A percentile compares a stretch with the other conserved stretches of the same genome.
phyloP scores from a whole-genome alignment of 2,113 vertebrate species.

The Maccullochella peelii region DNA sequence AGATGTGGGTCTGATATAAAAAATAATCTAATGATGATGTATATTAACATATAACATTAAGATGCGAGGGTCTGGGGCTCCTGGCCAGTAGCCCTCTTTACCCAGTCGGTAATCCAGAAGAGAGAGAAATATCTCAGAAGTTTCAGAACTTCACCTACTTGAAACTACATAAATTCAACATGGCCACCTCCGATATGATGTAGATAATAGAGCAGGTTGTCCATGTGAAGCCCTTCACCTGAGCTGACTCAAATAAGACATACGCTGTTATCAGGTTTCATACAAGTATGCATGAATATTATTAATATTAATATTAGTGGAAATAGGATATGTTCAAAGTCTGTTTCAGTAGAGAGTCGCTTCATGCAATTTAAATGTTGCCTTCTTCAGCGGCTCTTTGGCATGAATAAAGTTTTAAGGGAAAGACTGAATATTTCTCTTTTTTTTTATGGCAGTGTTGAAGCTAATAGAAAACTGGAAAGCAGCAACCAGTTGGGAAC shows the following conservation, averaged over 20 bases:
- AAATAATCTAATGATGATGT: no score
- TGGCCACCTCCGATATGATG: neutral
- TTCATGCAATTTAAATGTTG: neutral
- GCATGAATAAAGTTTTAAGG: constrained; percentile 12
- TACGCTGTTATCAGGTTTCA: neutral
- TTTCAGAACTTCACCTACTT: no score
- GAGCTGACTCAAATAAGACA: neutral
- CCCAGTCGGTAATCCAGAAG: no score
- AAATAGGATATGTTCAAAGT: neutral
- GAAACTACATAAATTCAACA: neutral
- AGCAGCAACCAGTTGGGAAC: neutral
- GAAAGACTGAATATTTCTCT: neutral
- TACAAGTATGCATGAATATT: neutral
- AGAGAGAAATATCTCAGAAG: no score
- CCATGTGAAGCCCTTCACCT: neutral
- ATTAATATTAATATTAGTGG: neutral
- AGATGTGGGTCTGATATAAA: no score
- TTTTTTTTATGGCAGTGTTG: neutral
- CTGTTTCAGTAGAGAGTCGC: neutral
- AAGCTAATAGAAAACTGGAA: neutral
- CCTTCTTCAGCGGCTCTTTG: neutral
- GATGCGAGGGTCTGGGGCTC: neutral
- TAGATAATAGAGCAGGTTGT: no score
- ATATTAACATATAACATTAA: neutral
- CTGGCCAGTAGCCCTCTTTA: no score